Conservation (phyloP, 2,888 invertebrate genomes). For the Panzeria rudis region DNA sequence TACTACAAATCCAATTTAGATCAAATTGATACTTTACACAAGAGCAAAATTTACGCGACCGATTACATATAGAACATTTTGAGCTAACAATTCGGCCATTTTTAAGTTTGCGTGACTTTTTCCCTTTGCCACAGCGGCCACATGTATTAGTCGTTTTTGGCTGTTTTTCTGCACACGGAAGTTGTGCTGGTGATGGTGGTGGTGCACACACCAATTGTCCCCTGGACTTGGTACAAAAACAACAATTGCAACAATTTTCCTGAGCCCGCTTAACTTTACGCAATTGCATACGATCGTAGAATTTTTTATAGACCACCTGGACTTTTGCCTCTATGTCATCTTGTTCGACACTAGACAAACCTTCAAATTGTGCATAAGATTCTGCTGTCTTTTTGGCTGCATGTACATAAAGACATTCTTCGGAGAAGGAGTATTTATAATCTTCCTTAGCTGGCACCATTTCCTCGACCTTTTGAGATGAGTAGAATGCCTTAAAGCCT, state of each 20-base stretch:
- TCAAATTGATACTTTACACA: conserved; percentile 79
- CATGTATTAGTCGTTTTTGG: conserved; percentile 75
- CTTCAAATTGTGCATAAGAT: conserved; percentile 79
- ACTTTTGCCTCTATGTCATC: conserved; percentile 79
- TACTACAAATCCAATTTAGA: conserved; percentile 80
- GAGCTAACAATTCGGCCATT: conserved; percentile 73
- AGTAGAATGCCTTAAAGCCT: conserved; percentile 81
- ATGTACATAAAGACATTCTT: conserved; percentile 81
- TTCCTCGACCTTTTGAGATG: conserved; percentile 70
- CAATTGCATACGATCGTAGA: conserved; percentile 79
- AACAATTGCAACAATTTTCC: conserved; percentile 80
- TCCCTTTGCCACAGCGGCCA: conserved; percentile 78
- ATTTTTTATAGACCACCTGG: conserved; percentile 79
- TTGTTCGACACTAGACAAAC: conserved; percentile 78
- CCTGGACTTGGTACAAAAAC: conserved; percentile 80
- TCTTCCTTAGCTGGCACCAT: conserved; percentile 63
- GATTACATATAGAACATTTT: conserved; percentile 80
- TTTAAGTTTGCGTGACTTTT: conserved; percentile 75
- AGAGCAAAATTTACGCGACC: conserved; percentile 77
- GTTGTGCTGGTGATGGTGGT: conserved; percentile 74
- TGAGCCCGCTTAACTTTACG: conserved; percentile 78
- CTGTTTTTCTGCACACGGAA: conserved; percentile 72
- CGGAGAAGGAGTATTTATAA: conserved; percentile 76
- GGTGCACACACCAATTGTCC: conserved; percentile 78
- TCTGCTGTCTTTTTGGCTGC: conserved; percentile 81